Evolutionary conservation across 1,140 invertebrate species (phyloP).

Genomic region (Drosophila pallidifrons): DNA sequence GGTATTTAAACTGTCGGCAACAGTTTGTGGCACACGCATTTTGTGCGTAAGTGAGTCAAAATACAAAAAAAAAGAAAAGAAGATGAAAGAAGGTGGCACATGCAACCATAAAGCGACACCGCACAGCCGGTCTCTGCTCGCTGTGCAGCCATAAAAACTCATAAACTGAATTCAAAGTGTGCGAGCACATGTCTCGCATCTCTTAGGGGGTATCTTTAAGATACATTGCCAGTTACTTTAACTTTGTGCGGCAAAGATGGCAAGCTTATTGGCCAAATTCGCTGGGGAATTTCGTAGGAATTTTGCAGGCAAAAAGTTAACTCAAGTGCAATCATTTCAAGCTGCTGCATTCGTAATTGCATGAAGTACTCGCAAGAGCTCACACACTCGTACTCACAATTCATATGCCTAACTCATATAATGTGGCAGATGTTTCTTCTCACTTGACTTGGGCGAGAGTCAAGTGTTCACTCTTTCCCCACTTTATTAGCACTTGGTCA

Average conservation of each 20-base stretch:
- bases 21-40: constrained; percentile 59
- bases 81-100: constrained; percentile 19
- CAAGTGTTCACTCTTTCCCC: constrained; percentile 1
- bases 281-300: background rate
- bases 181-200: constrained; percentile 46
- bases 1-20: constrained; percentile 4
- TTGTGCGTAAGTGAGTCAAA: constrained; percentile 21
- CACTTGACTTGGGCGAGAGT: background rate
- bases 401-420: constrained; percentile 44
- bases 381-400: constrained; percentile 4
- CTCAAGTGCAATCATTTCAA: constrained; percentile 72
- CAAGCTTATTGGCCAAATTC: constrained; percentile 32
- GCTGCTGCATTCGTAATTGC: constrained; percentile 67
- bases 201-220: constrained; percentile 52
- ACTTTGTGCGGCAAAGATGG: constrained; percentile 19
- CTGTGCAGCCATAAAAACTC: constrained; percentile 53
- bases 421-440: constrained; percentile 55
- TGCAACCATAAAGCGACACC: constrained; percentile 47
- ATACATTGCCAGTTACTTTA: constrained; percentile 57
- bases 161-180: constrained; percentile 44
- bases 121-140: constrained; percentile 25
- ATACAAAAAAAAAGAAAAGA: constrained; percentile 2
- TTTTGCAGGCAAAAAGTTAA: constrained; percentile 31
- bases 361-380: constrained; percentile 36
- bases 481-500: constrained; percentile 7